Evolutionary conservation across 2,888 invertebrate species (phyloP).

Genomic region (Tolmerus cingulatus): DNA sequence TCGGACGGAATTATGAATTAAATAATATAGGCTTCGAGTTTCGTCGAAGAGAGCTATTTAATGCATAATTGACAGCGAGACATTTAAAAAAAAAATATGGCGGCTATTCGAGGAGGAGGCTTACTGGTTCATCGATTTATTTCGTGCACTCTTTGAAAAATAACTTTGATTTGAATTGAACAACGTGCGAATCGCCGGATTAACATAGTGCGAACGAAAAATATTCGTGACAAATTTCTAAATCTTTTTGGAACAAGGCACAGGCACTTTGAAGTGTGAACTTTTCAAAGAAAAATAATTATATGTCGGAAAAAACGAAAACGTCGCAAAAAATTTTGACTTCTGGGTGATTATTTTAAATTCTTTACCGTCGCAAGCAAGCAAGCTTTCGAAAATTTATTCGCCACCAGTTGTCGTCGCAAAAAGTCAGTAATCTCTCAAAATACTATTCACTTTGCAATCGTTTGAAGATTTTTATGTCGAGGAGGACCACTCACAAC

Average conservation of each 20-base stretch:
- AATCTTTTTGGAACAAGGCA: slow-evolving; percentile 18
- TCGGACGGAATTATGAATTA: neutral
- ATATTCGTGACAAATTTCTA: neutral
- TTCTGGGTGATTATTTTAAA: slow-evolving; percentile 14
- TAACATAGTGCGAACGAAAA: neutral
- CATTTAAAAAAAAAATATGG: neutral
- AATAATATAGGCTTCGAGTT: neutral
- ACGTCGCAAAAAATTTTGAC: slow-evolving; percentile 8
- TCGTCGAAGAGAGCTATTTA: neutral
- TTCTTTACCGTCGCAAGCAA: slow-evolving; percentile 15
- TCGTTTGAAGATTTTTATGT: neutral
- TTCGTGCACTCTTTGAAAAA: neutral
- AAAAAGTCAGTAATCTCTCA: neutral
- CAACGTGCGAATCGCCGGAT: neutral
- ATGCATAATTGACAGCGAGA: neutral
- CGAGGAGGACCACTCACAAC: neutral
- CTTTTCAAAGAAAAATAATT: neutral
- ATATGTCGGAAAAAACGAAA: neutral
- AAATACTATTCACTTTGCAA: neutral
- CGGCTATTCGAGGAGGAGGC: neutral
- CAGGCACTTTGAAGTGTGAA: slow-evolving; percentile 27
- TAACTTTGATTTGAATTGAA: neutral
- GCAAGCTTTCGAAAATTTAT: neutral
- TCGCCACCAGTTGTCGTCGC: neutral
- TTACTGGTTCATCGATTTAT: neutral